phyloP scores from a whole-genome alignment of 2,888 invertebrate species.

The Mycalesis mineus region DNA sequence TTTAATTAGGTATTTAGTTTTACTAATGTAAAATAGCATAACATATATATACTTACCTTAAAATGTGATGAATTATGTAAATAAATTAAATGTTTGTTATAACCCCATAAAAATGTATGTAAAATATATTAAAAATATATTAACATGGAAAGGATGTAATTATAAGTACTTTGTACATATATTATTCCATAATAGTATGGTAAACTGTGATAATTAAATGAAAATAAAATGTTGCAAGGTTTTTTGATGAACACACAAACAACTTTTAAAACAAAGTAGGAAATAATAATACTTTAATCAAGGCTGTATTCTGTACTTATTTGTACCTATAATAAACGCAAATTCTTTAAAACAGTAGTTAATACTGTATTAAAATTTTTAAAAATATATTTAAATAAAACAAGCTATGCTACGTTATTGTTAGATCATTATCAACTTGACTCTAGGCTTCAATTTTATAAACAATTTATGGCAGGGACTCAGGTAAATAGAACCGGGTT shows the following conservation, averaged over 20 bases:
- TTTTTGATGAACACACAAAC: neutral
- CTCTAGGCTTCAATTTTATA: no score
- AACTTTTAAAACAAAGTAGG: neutral
- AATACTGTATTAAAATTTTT: neutral
- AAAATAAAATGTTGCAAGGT: neutral
- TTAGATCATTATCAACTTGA: no score
- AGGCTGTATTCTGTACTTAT: neutral
- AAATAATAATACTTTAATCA: neutral
- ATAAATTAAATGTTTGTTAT: neutral
- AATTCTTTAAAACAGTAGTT: neutral
- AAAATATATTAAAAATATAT: neutral
- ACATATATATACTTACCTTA: no score
- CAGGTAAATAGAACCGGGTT: no score
- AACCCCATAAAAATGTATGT: neutral
- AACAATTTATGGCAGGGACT: no score
- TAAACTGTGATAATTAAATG: slow-evolving; percentile 35
- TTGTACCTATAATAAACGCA: neutral
- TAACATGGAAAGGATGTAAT: slow-evolving; percentile 3
- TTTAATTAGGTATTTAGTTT: no score
- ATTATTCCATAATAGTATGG: neutral
- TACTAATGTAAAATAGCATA: no score
- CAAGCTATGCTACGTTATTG: neutral
- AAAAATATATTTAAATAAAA: neutral
- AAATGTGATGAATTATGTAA: neutral
- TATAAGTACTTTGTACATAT: neutral